A percentile compares a stretch with the other conserved stretches of the same genome.
Conservation (phyloP, 2,888 invertebrate species). For the Cacoxenus indagator region DNA sequence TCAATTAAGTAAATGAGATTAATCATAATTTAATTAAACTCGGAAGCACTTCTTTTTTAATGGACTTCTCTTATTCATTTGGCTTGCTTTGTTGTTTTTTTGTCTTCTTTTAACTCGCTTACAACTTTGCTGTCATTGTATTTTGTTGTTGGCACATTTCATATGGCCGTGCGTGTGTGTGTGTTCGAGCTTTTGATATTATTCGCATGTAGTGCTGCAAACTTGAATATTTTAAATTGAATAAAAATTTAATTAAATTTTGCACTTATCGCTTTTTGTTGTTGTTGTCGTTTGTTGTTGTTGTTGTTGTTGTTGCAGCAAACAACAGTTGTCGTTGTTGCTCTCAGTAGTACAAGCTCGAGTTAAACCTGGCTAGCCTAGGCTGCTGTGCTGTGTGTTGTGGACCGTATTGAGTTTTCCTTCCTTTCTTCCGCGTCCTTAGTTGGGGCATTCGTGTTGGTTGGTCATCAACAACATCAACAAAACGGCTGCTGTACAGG, state of each 20-base stretch:
- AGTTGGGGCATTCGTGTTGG: no score
- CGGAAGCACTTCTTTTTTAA: constrained; percentile 55
- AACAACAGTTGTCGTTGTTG: no score
- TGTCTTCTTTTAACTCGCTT: constrained; percentile 7
- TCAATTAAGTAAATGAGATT: constrained; percentile 49
- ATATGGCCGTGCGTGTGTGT: constrained; percentile 7
- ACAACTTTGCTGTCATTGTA: constrained; percentile 5
- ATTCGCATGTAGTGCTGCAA: constrained; percentile 25
- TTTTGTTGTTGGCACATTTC: neutral
- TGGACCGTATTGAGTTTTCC: no score
- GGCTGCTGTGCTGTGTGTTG: no score
- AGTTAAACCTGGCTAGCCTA: no score
- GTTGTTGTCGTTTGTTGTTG: neutral
- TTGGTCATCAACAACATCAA: no score
- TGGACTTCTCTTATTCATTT: constrained; percentile 53
- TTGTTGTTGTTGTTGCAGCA: neutral
- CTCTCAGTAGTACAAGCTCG: no score
- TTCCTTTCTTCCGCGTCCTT: no score
- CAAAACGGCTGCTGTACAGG: no score
- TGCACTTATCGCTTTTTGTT: neutral
- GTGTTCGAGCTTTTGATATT: constrained; percentile 22
- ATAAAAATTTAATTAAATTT: constrained; percentile 11
- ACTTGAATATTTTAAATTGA: constrained; percentile 8
- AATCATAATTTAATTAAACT: constrained; percentile 64
- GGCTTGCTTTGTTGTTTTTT: neutral